A percentile compares a stretch with the other conserved stretches of the same genome.
Evolutionary conservation across 1,140 invertebrate species (phyloP).

Genomic region (Hyposmocoma kahamanoa): DNA sequence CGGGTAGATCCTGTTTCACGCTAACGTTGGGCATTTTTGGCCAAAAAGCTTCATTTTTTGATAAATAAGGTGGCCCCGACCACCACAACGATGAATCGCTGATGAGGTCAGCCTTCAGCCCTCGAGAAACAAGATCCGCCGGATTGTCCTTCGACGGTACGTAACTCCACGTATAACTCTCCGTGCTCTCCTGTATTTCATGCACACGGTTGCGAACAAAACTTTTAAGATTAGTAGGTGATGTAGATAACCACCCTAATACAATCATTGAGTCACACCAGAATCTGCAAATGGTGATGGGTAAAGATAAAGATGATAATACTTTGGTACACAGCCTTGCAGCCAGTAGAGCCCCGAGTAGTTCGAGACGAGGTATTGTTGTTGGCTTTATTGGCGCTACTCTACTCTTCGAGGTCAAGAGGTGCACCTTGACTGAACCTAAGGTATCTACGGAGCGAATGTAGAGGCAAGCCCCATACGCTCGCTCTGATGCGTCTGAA

Average conservation of each 20-base stretch:
- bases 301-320: not conserved
- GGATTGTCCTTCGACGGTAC: conserved; percentile 35
- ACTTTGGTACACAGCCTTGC: not conserved
- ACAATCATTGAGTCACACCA: conserved; percentile 29
- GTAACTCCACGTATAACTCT: conserved; percentile 25
- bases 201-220: conserved; percentile 42
- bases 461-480: conserved; percentile 34
- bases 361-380: conserved; percentile 5
- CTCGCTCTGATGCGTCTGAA: conserved; percentile 25
- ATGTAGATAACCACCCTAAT: conserved; percentile 32
- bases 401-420: conserved; percentile 42
- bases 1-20: conserved; percentile 9
- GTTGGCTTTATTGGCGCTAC: conserved; percentile 45
- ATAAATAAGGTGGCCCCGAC: conserved; percentile 20
- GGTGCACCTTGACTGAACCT: conserved; percentile 8
- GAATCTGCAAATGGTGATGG: conserved; percentile 6
- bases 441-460: conserved; percentile 14
- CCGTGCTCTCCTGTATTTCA: conserved; percentile 39
- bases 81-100: conserved; percentile 36
- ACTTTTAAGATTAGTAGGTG: conserved; percentile 21
- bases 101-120: conserved; percentile 22
- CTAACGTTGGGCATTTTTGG: conserved; percentile 2
- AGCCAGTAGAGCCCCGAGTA: not conserved
- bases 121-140: conserved; percentile 51
- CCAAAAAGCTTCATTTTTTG: not conserved